Conservation (phyloP, 1,140 invertebrate species). For the Vanessa atalanta region DNA sequence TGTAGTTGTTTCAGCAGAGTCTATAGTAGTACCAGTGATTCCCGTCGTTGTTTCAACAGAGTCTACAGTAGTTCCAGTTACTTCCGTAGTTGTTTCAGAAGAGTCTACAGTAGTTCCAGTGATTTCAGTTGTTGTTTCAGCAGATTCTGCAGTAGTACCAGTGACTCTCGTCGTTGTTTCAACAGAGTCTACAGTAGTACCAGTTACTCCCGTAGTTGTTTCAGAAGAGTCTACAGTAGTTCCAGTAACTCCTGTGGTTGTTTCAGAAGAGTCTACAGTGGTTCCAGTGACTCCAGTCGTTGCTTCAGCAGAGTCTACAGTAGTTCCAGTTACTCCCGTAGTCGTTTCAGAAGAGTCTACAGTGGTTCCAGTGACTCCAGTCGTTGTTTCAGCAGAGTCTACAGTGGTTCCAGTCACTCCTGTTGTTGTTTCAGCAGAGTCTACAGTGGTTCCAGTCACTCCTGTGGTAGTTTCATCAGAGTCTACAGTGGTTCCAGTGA, state of each 20-base stretch:
- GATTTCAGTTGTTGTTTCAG: neutral
- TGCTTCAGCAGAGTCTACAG: neutral
- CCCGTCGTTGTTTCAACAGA: too few species aligned
- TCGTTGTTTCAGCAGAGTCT: too few species aligned
- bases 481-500: too few species aligned
- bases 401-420: too few species aligned
- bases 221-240: neutral
- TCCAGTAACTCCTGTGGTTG: neutral
- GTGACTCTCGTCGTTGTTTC: neutral
- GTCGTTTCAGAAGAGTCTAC: too few species aligned
- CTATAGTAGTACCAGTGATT: too few species aligned
- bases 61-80: neutral
- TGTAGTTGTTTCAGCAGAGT: too few species aligned
- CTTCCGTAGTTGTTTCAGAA: neutral
- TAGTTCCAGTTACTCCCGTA: neutral
- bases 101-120: neutral
- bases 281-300: neutral
- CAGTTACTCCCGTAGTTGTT: neutral
- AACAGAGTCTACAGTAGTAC: neutral
- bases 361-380: neutral
- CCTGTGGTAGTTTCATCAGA: too few species aligned
- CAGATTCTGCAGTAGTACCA: neutral
- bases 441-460: too few species aligned
- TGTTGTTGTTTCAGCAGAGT: too few species aligned
- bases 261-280: neutral